A percentile compares a stretch with the other conserved stretches of the same genome.
phyloP scores from a whole-genome alignment of 2,888 invertebrate genomes.

The Leucania comma region DNA sequence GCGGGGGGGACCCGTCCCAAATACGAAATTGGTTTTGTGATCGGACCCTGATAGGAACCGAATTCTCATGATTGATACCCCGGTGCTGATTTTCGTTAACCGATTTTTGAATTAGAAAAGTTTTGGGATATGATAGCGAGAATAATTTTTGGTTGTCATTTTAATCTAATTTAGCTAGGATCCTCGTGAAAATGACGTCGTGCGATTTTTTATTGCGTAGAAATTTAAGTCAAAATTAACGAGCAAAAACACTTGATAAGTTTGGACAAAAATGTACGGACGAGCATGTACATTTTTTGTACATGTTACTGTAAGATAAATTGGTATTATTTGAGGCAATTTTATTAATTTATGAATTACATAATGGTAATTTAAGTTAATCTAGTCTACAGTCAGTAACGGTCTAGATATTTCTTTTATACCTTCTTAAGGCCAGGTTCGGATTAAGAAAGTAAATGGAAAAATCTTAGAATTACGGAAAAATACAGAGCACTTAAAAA shows the following conservation, averaged over 20 bases:
- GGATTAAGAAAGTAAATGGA: too few species aligned
- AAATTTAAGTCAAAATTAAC: neutral
- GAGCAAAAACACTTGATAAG: neutral
- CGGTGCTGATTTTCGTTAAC: conserved; percentile 47
- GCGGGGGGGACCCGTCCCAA: conserved; percentile 57
- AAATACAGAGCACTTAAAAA: too few species aligned
- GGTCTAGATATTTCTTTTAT: too few species aligned
- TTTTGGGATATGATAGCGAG: conserved; percentile 17
- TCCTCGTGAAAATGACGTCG: neutral
- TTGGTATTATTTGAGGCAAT: too few species aligned
- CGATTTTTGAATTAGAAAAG: conserved; percentile 63
- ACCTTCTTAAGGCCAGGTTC: too few species aligned
- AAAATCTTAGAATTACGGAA: too few species aligned
- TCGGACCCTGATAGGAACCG: conserved; percentile 47
- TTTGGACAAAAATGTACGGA: neutral
- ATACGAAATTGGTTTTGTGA: conserved; percentile 60
- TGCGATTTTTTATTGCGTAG: neutral
- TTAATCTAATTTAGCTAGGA: conserved; percentile 2
- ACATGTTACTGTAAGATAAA: neutral
- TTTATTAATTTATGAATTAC: too few species aligned
- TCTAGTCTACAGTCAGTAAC: too few species aligned
- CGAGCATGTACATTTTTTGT: too few species aligned
- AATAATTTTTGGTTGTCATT: conserved; percentile 7
- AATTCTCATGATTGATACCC: conserved; percentile 57
- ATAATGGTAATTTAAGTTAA: too few species aligned